Base-by-base conservation (phyloP, 2,888 invertebrate genomes). In the Steinernema scapterisci region DNA sequence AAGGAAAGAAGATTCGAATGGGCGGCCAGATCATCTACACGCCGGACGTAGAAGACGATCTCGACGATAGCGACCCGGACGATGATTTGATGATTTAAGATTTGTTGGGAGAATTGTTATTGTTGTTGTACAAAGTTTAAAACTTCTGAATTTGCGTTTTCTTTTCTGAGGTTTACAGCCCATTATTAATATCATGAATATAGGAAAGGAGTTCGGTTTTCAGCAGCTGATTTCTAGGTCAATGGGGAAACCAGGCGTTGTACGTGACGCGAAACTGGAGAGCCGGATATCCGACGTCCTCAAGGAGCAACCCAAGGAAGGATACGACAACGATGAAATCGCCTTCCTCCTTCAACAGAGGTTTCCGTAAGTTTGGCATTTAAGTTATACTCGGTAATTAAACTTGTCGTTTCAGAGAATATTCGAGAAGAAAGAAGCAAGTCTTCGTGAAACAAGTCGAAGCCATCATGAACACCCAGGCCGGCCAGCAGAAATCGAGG, bases 41-140 rank as follows among this genome's bases (percentile, higher is more conserved):
- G 46, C 85, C 85, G 9, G 85, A 85, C 73, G 77, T 77, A 13
- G 83, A 77, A 5, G 85, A 85, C 74, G 85, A 85, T 71, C 75
- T 85, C 2, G 85, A 85, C 73, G 85, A 85, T 25, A 82, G 82
- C 70, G 85, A 85, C 76, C 85, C 85, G 11, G 85, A 85, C 72
- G 85, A 85, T 54, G 85, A 85, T 73, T 77, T 85, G 52, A 83
- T 77, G 71, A 63, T 63, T 27, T 63, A 25, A 31, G 23, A 31
- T 45, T 56, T 27, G 13, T 21, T 52, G 21, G 1, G n/a, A 6
- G 38, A 38, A 9, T 38, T 38, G 38, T 63, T 38, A 43, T 21
- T 19, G 16, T 23, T 70, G 70, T 21, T 70, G 38, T 70, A 54
- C 51, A 70, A 46, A 21, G 23, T 46, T 74, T 74, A 11, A 48